Base-by-base conservation (phyloP, 2,888 invertebrate genomes). In the Trachelus stipa region DNA sequence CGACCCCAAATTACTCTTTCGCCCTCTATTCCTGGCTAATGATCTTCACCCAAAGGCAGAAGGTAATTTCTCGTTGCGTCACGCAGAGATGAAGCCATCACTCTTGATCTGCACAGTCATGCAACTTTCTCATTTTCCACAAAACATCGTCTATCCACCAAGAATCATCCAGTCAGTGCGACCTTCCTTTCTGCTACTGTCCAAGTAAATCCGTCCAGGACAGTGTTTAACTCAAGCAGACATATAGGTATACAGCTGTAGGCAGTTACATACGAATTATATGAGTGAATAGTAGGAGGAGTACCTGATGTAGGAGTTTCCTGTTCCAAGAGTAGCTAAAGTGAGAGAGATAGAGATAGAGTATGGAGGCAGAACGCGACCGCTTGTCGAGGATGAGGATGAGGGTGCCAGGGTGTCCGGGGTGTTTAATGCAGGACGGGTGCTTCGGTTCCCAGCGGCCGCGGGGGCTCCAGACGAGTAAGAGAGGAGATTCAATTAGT, bases 401-500 rank as follows among this genome's bases (percentile, higher is more conserved):
- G 89, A 89, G 90, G 90, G 88, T 86, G 87, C 85, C 84, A 87
- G 88, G 87, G 89, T 89, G 90, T 88, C 85, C 87, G 90, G 90
- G 90, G 90, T 90, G 90, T 90, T 90, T 90, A 90, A 90, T 90
- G 90, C 90, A 90, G 89, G 87, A 90, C 90, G 89, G 89, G 90
- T 90, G 90, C 88, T 90, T 83, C 81, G 87, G 90, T 90, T 90
- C 90, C 90, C 90, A 90, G 90, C 90, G 87, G 89, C 90, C 89
- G 90, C 88, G 88, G 89, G 88, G 87, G 87, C 86, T 89, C 85
- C 87, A 90, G 88, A 89, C 89, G 88, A 90, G 88, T 90, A 90
- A 90, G 90, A 90, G 90, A 90, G 90, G 89, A 89, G 90, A 90
- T 90, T 90, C 90, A 90, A 90, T 90, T 90, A 90, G 90, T 86